phyloP scores from a whole-genome alignment of 2,797 vertebrate species.

The Nyctibius grandis region DNA sequence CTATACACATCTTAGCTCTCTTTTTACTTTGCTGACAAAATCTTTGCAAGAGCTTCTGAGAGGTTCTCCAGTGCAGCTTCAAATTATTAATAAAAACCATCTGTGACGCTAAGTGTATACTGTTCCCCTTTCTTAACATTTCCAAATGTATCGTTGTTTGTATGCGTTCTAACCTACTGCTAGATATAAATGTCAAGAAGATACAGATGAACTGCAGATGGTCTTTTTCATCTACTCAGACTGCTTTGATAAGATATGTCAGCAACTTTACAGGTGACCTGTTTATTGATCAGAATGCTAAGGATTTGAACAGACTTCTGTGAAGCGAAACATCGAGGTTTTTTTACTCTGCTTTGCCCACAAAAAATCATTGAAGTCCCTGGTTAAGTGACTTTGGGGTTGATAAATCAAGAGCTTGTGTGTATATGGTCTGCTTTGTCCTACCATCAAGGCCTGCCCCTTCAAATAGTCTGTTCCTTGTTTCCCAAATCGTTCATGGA shows the following conservation, averaged over 20 bases:
- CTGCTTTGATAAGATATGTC: conserved; percentile 1
- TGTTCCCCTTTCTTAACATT: background rate
- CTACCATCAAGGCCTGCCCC: background rate
- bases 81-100: background rate
- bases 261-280: background rate
- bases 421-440: background rate
- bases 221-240: background rate
- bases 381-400: background rate
- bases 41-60: background rate
- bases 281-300: background rate
- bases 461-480: background rate
- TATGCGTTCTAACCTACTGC: background rate
- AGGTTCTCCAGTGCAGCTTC: background rate
- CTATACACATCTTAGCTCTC: background rate
- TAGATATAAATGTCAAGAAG: background rate
- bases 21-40: background rate
- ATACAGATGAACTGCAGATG: background rate
- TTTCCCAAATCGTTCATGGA: background rate
- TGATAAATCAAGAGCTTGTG: background rate
- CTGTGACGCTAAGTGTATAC: background rate
- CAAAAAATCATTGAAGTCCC: background rate
- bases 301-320: background rate
- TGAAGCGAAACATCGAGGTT: background rate
- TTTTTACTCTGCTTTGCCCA: background rate
- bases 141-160: background rate